Evolutionary conservation across 2,888 invertebrate species (phyloP).

Genomic region (Epinotia ramella): DNA sequence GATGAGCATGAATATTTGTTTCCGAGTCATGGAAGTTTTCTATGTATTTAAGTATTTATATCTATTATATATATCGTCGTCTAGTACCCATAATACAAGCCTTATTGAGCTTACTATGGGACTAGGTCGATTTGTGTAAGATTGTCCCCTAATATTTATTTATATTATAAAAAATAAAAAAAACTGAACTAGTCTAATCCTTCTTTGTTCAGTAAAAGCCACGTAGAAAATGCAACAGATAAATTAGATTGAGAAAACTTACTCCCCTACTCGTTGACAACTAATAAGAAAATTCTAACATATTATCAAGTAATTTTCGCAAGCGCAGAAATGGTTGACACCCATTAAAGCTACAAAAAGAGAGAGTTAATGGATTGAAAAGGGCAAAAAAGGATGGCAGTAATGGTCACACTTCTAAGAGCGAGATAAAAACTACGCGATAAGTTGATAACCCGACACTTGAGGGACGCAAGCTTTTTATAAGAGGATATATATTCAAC

Average conservation of each 20-base stretch:
- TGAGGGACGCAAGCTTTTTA: conserved; percentile 35
- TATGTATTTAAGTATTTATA: no score
- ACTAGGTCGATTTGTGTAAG: no score
- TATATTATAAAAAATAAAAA: no score
- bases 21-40: no score
- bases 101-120: no score
- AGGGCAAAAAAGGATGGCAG: conserved; percentile 36
- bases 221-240: neutral
- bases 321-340: conserved; percentile 28
- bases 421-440: conserved; percentile 42
- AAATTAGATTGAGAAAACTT: conserved; percentile 8
- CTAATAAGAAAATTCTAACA: conserved; percentile 5
- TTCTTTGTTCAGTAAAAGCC: no score
- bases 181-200: no score
- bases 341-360: conserved; percentile 29
- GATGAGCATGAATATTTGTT: no score
- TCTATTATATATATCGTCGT: no score
- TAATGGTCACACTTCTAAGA: conserved; percentile 40
- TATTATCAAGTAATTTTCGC: conserved; percentile 31
- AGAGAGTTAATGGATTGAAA: conserved; percentile 41
- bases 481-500: conserved; percentile 29
- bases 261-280: neutral
- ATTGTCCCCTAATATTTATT: no score
- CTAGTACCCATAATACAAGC: no score
- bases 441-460: conserved; percentile 43